Evolutionary conservation across 2,888 invertebrate genomes (phyloP).

Genomic region (Papilio gigon): DNA sequence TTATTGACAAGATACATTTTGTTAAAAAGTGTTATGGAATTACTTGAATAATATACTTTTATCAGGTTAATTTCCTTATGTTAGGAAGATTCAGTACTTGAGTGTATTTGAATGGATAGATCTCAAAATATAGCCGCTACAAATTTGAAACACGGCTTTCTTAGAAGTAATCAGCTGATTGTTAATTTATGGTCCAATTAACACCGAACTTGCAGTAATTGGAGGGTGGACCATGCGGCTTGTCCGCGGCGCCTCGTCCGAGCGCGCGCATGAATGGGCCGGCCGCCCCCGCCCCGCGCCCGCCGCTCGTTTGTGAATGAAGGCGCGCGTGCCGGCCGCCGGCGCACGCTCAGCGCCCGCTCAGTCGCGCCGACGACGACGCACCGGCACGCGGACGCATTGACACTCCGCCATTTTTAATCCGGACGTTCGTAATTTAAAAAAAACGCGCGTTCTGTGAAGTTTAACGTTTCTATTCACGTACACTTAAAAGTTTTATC

Average conservation of each 20-base stretch:
- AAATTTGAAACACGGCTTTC: background rate
- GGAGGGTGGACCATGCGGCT: background rate
- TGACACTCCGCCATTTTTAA: constrained; percentile 56
- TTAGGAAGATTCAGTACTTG: background rate
- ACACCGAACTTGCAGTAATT: constrained; percentile 44
- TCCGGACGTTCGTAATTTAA: constrained; percentile 66
- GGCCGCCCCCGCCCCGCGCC: constrained; percentile 61
- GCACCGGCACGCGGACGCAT: constrained; percentile 74
- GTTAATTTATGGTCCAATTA: constrained; percentile 43
- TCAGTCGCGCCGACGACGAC: constrained; percentile 73
- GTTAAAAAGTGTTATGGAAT: background rate
- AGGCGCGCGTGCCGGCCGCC: constrained; percentile 73
- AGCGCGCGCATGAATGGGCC: constrained; percentile 71
- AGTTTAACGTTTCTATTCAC: constrained; percentile 39
- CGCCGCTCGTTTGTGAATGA: constrained; percentile 80
- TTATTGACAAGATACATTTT: background rate
- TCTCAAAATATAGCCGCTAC: background rate
- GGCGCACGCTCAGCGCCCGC: constrained; percentile 59
- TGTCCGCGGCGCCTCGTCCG: constrained; percentile 42
- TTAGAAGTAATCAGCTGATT: constrained; percentile 4
- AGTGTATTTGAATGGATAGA: background rate
- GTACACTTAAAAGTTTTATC: constrained; percentile 48
- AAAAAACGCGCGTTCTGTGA: constrained; percentile 61
- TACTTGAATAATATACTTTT: background rate
- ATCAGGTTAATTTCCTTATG: background rate